These are phyloP conservation scores for Aphis craccivora DNA, from an alignment of 1,140 invertebrate genomes.

Conservation along the genomic window DNA sequence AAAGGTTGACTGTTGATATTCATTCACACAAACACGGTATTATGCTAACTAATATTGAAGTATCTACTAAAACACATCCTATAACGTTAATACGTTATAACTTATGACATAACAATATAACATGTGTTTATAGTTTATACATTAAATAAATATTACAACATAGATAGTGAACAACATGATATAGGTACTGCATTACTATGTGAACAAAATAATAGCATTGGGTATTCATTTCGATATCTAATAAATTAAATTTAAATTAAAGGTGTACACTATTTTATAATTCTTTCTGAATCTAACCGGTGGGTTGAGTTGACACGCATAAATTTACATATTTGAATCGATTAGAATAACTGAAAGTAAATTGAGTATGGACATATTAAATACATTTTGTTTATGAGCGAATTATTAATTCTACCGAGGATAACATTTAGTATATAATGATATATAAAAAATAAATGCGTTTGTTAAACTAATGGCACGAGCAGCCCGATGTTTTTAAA, in stretches of 20 bases:
- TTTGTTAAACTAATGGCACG: no score
- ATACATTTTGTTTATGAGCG: no score
- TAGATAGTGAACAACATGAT: background rate
- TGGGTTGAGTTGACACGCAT: no score
- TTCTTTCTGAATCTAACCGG: no score
- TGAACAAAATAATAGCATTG: background rate
- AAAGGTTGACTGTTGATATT: background rate
- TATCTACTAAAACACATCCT: background rate
- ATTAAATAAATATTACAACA: background rate
- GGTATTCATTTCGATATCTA: background rate
- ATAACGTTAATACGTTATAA: background rate
- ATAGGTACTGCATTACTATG: background rate
- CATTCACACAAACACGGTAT: background rate
- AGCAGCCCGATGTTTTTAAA: no score
- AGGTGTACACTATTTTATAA: no score
- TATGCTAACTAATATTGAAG: background rate
- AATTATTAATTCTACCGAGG: background rate
- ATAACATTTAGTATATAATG: background rate
- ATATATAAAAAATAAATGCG: background rate
- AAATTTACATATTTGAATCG: background rate
- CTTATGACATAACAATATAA: background rate
- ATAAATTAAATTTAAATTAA: background rate
- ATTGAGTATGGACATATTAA: background rate
- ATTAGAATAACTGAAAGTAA: background rate
- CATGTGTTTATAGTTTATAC: background rate